These are phyloP conservation scores for Mastomys natalensis DNA, from an alignment of 2,113 vertebrate species.

Conservation along the genomic window DNA sequence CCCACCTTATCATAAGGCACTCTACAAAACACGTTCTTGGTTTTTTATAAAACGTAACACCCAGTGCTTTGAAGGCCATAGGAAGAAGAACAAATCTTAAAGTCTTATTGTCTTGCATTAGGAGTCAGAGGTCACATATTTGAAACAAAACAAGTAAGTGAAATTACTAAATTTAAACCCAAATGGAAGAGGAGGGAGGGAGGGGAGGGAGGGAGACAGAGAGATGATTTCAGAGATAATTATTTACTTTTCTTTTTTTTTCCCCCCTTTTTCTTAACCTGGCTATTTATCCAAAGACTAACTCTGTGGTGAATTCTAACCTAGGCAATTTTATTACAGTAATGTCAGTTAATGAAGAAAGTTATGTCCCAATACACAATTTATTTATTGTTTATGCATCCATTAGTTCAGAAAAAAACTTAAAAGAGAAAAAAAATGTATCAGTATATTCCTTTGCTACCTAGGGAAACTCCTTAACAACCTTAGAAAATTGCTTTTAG, in stretches of 20 bases:
- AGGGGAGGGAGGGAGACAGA: background rate
- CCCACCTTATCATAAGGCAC: too few species aligned
- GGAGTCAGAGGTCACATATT: background rate
- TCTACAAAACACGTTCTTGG: too few species aligned
- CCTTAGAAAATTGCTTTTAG: slow-evolving; percentile 65
- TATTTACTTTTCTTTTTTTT: background rate
- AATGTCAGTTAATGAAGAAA: slow-evolving; percentile 67
- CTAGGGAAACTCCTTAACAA: slow-evolving; percentile 62
- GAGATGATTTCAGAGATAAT: background rate
- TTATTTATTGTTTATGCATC: slow-evolving; percentile 55
- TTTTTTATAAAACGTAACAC: too few species aligned
- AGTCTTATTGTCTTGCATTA: background rate
- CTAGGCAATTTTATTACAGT: slow-evolving; percentile 58
- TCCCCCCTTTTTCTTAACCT: background rate
- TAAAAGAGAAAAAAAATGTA: slow-evolving; percentile 53
- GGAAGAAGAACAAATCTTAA: background rate
- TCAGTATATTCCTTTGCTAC: slow-evolving; percentile 46
- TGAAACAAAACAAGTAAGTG: background rate
- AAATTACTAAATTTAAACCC: background rate
- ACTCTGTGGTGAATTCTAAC: slow-evolving; percentile 22
- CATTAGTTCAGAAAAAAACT: slow-evolving; percentile 50
- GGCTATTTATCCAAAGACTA: slow-evolving; percentile 13
- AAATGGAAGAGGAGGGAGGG: background rate
- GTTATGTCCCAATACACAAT: slow-evolving; percentile 50
- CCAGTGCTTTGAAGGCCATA: background rate